Evolutionary conservation across 2,113 vertebrate genomes (phyloP).

Genomic region (Gallinago jamesoni): DNA sequence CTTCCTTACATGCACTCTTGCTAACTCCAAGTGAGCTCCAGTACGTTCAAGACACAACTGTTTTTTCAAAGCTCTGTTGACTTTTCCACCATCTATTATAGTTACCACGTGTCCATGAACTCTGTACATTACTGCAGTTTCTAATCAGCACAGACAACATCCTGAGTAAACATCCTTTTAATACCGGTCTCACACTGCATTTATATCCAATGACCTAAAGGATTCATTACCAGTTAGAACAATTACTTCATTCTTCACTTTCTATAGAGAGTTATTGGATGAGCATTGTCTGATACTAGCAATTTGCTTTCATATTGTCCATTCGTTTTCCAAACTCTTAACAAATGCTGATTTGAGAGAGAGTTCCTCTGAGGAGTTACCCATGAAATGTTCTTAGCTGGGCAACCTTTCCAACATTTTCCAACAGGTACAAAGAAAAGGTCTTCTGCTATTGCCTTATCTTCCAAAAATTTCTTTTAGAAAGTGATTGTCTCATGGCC

Average conservation of each 20-base stretch:
- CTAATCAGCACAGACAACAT: neutral
- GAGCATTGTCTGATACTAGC: neutral
- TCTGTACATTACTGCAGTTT: neutral
- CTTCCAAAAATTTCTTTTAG: neutral
- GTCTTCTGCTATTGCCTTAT: neutral
- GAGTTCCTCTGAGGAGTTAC: neutral
- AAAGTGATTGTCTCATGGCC: neutral
- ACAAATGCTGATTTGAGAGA: neutral
- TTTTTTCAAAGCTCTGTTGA: neutral
- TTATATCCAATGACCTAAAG: neutral
- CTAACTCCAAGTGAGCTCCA: neutral
- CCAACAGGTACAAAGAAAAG: neutral
- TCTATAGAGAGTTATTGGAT: neutral
- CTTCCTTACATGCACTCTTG: neutral
- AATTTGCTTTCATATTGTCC: neutral
- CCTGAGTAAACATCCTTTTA: neutral
- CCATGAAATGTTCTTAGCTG: neutral
- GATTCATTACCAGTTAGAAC: neutral
- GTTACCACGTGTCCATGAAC: accelerated
- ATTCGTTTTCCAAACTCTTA: neutral
- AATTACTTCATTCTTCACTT: neutral
- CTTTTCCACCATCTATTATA: neutral
- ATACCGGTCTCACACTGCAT: neutral
- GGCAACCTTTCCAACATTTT: neutral
- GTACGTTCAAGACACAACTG: neutral